Base-by-base conservation (phyloP, 1,140 invertebrate genomes). In the Propsilocerus akamusi region DNA sequence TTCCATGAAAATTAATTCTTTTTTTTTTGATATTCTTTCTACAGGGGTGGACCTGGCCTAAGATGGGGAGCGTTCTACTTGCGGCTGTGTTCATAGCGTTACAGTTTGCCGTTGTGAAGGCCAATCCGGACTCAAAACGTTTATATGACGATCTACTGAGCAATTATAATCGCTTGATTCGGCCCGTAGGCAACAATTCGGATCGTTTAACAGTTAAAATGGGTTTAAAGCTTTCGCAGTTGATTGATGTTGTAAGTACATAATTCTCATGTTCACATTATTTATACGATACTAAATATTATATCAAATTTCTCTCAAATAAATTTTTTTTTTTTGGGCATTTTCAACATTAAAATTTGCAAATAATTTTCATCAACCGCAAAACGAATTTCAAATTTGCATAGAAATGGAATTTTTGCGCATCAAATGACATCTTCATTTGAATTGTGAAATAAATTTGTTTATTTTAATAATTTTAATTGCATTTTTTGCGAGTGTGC, bases 121-220 rank as follows among this genome's bases (percentile, higher is more conserved):
- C 80, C 62, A 92, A 92, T 74, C 85, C 85, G 59, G 86, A 93
- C 68, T 87, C 89, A 56, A 92, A 92, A 74, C 76, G 88, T 66
- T 79, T 94, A 57, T 94, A 94, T 74, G 89, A 95, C 74, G 89
- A 94, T 70, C 76, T 94, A 54, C 76, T 97, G 56, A 89, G 83
- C 62, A 93, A 94, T 69, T 99, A 99, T 75, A 99, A 99, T 74
- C 79, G 92, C 57, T 83, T 97, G 62, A 97, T 97, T 59, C 73
- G 94, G 60, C 96, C 96, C 46, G 92, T 98, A 41, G 86, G 86
- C 54, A 94, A 97, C 72, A 96, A 94, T 71, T 89, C 87, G 50
- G 93, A 98, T 69, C 80, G 85, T 58, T 80, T 98, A 59, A 93
- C 87, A 52, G 92, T 97, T 63, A 93, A 92, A 72, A 85, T 98